These are phyloP conservation scores for Drosophila subpulchrella DNA, from an alignment of 1,140 invertebrate genomes.

Conservation along the genomic window DNA sequence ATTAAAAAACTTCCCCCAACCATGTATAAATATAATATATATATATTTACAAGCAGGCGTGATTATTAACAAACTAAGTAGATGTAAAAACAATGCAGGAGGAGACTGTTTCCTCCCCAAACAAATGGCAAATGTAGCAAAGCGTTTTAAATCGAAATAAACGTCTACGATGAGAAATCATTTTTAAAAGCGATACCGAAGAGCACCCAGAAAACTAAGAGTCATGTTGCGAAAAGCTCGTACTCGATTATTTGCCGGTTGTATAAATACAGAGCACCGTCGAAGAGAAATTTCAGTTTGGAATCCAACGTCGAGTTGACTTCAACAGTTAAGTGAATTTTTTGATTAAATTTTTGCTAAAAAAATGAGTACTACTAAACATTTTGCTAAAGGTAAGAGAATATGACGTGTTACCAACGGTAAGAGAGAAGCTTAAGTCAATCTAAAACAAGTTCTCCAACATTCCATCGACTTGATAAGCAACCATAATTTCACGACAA, in stretches of 20 bases:
- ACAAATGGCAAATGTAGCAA: slow-evolving; percentile 60
- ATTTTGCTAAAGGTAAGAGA: slow-evolving; percentile 60
- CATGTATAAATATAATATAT: slow-evolving; percentile 44
- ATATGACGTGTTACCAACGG: no score
- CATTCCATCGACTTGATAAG: not conserved
- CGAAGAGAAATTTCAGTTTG: slow-evolving; percentile 39
- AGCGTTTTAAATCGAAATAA: slow-evolving; percentile 68
- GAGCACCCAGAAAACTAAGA: slow-evolving; percentile 21
- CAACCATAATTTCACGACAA: not conserved
- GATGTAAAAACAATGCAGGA: slow-evolving; percentile 24
- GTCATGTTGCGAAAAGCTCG: slow-evolving; percentile 26
- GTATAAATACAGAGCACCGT: slow-evolving; percentile 44
- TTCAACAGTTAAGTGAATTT: slow-evolving; percentile 24
- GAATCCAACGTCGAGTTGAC: not conserved
- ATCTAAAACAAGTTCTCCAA: slow-evolving; percentile 19
- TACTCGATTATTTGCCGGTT: not conserved
- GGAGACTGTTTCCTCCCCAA: slow-evolving; percentile 26
- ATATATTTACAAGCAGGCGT: slow-evolving; percentile 73
- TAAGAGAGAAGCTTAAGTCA: slow-evolving; percentile 3
- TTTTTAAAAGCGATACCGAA: slow-evolving; percentile 38
- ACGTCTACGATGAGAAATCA: slow-evolving; percentile 49
- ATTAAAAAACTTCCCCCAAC: slow-evolving; percentile 60
- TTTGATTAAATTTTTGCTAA: no score
- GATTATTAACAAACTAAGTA: slow-evolving; percentile 65
- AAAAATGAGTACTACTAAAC: slow-evolving; percentile 60